Percentiles rank a stretch among this genome's conserved stretches.
phyloP scores from a whole-genome alignment of 1,140 invertebrate species.

The Bradysia coprophila region DNA sequence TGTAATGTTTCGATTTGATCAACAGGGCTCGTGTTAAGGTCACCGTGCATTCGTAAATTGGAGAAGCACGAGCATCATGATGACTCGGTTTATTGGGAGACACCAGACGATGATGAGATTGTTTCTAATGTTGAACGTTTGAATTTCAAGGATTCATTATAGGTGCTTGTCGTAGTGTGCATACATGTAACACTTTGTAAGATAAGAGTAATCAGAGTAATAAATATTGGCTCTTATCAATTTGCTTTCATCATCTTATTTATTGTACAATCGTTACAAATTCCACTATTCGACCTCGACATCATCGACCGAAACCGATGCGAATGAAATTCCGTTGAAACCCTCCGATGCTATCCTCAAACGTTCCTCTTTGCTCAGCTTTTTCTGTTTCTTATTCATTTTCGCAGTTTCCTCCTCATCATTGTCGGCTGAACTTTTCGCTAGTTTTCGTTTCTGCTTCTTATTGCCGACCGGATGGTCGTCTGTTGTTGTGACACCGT shows the following conservation, averaged over 20 bases:
- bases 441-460: slow-evolving; percentile 10
- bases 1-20: no score
- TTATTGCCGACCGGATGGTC: slow-evolving; percentile 2
- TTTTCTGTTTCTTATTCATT: slow-evolving; percentile 5
- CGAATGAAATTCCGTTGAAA: slow-evolving; percentile 4
- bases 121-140: no score
- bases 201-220: no score
- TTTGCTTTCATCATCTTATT: no score
- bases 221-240: no score
- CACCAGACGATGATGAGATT: slow-evolving; percentile 16
- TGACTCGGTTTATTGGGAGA: slow-evolving; percentile 33
- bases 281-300: no score
- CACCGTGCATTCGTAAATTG: slow-evolving; percentile 25
- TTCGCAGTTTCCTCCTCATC: slow-evolving; percentile 5
- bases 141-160: no score
- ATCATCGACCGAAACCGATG: neutral
- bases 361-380: slow-evolving; percentile 7
- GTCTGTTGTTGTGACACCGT: no score
- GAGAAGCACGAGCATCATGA: slow-evolving; percentile 29
- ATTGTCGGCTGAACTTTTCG: slow-evolving; percentile 11
- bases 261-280: no score
- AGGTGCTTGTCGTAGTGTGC: no score
- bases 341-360: slow-evolving; percentile 7
- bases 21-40: slow-evolving; percentile 31
- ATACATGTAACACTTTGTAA: no score